Conservation (phyloP, 1,140 invertebrate species). For the Anadara kagoshimensis region DNA sequence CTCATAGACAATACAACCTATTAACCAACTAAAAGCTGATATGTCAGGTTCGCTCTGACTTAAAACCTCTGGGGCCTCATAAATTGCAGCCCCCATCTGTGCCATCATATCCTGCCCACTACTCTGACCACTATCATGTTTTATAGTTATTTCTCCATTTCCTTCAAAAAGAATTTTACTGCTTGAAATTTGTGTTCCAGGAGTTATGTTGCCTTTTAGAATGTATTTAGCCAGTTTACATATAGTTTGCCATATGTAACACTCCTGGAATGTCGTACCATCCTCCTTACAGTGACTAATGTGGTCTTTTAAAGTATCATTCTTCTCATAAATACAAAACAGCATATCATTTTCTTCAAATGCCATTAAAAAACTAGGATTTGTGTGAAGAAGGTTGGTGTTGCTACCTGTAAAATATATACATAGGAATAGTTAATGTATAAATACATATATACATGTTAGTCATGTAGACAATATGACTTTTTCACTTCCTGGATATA, state of each 20-base stretch:
- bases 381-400: neutral
- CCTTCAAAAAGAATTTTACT: slow-evolving; percentile 13
- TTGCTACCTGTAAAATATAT: neutral
- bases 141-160: slow-evolving; percentile 29
- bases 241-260: slow-evolving; percentile 33
- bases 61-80: slow-evolving; percentile 56
- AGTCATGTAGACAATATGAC: neutral
- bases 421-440: neutral
- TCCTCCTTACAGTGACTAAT: slow-evolving; percentile 27
- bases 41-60: slow-evolving; percentile 29
- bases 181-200: slow-evolving; percentile 23
- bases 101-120: slow-evolving; percentile 11
- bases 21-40: slow-evolving; percentile 49
- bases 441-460: neutral
- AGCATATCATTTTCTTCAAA: slow-evolving; percentile 40
- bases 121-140: slow-evolving; percentile 10
- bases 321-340: slow-evolving; percentile 31
- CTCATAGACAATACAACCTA: slow-evolving; percentile 56
- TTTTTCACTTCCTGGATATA: neutral
- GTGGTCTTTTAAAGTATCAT: slow-evolving; percentile 28
- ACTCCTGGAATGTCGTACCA: slow-evolving; percentile 22
- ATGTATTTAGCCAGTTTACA: slow-evolving; percentile 13
- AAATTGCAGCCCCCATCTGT: slow-evolving; percentile 26
- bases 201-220: neutral
- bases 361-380: slow-evolving; percentile 32